phyloP scores from a whole-genome alignment of 2,797 vertebrate species.

The Hybognathus amarus region DNA sequence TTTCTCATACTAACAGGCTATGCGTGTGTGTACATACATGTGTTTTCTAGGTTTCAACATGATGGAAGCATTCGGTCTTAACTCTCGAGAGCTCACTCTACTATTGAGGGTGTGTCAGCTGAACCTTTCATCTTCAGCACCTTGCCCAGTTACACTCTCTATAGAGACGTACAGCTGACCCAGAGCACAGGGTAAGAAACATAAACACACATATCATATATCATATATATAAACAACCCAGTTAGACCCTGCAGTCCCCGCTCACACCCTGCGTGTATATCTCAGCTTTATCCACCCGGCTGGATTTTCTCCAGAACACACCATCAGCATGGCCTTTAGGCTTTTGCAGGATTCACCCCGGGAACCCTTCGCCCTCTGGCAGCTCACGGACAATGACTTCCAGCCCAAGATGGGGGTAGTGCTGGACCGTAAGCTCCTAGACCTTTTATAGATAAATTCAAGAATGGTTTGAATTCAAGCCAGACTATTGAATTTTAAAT shows the following conservation, averaged over 20 bases:
- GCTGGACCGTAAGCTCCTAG: conserved; percentile 83
- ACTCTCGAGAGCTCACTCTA: conserved; percentile 83
- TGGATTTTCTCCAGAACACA: conserved; percentile 85
- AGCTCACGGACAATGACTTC: conserved; percentile 88
- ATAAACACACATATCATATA: not conserved
- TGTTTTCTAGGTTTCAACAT: conserved; percentile 86
- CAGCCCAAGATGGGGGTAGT: conserved; percentile 90
- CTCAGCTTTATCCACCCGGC: conserved; percentile 80
- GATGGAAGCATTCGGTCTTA: conserved; percentile 92
- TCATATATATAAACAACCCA: not conserved
- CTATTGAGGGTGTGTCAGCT: conserved; percentile 85
- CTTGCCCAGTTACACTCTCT: conserved; percentile 83
- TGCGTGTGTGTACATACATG: conserved; percentile 26
- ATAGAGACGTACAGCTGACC: conserved; percentile 87
- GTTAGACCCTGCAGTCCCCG: not conserved
- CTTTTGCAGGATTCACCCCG: conserved; percentile 84
- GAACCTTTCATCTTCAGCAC: conserved; percentile 84
- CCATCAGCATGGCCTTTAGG: conserved; percentile 84
- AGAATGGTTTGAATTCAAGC: not conserved
- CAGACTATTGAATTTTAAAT: not conserved
- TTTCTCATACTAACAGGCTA: not conserved
- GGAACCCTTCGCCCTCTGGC: conserved; percentile 92
- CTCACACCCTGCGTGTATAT: conserved; percentile 24
- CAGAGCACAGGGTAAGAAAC: conserved; percentile 84
- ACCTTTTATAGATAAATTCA: not conserved